A percentile compares a stretch with the other conserved stretches of the same genome.
Evolutionary conservation across 1,140 invertebrate genomes (phyloP).

Genomic region (Drosophila fuyamai): DNA sequence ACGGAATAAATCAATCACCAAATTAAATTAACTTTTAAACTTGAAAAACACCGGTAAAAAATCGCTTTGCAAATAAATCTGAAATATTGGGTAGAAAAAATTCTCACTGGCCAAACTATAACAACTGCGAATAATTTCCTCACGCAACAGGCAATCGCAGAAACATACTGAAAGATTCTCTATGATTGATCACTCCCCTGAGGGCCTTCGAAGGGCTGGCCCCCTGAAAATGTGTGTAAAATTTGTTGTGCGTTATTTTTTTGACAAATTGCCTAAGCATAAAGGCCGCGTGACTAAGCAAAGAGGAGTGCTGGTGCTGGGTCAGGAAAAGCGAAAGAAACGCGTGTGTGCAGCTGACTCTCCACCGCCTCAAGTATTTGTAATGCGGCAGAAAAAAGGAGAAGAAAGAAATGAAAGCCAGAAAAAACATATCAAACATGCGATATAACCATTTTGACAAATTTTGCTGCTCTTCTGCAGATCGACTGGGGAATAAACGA

Average conservation of each 20-base stretch:
- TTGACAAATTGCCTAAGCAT: constrained; percentile 72
- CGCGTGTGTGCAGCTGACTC: constrained; percentile 68
- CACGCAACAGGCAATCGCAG: constrained; percentile 23
- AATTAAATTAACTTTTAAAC: not conserved
- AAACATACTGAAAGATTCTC: constrained; percentile 26
- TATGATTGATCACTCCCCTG: constrained; percentile 81
- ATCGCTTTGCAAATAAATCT: too few species aligned
- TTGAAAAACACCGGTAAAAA: too few species aligned
- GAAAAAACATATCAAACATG: constrained; percentile 58
- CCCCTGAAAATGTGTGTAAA: constrained; percentile 47
- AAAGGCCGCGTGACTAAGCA: constrained; percentile 75
- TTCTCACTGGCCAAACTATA: constrained; percentile 62
- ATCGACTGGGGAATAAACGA: constrained; percentile 56
- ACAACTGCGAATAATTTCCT: constrained; percentile 66
- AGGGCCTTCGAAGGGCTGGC: constrained; percentile 50
- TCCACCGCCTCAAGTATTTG: constrained; percentile 68
- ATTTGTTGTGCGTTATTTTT: constrained; percentile 53
- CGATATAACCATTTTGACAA: constrained; percentile 80
- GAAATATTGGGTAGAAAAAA: constrained; percentile 1
- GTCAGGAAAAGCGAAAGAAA: constrained; percentile 47
- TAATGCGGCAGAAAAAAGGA: constrained; percentile 62
- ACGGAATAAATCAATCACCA: not conserved
- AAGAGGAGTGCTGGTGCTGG: constrained; percentile 35
- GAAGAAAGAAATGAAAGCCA: constrained; percentile 36
- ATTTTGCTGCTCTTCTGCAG: constrained; percentile 41